Evolutionary conservation across 2,113 vertebrate genomes (phyloP).

Genomic region (Mugil cephalus): DNA sequence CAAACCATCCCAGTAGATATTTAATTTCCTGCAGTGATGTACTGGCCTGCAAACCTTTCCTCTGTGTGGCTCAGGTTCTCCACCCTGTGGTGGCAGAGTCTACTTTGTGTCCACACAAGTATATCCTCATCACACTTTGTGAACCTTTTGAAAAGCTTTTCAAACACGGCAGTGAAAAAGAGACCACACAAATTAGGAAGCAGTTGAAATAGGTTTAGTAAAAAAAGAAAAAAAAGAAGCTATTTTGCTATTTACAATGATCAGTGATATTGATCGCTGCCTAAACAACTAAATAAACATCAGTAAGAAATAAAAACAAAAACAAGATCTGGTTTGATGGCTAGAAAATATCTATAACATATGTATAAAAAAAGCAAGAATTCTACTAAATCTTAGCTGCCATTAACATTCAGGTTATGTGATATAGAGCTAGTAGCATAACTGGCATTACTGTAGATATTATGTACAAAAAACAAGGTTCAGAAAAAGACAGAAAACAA

Average conservation of each 20-base stretch:
- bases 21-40: background rate
- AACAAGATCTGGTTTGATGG: background rate
- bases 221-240: slow-evolving; percentile 27
- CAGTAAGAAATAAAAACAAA: background rate
- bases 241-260: slow-evolving; percentile 42
- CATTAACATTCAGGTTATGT: slow-evolving; percentile 27
- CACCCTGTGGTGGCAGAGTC: slow-evolving; percentile 42
- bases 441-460: background rate
- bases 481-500: background rate
- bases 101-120: background rate
- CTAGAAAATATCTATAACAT: slow-evolving; percentile 3
- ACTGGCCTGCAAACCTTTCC: background rate
- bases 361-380: slow-evolving; percentile 8
- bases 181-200: slow-evolving; percentile 8
- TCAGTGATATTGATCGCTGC: background rate
- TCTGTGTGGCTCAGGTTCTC: slow-evolving; percentile 25
- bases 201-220: slow-evolving; percentile 36
- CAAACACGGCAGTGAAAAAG: background rate
- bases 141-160: background rate
- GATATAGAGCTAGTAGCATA: slow-evolving; percentile 7
- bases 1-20: background rate
- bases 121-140: background rate
- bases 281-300: slow-evolving; percentile 5
- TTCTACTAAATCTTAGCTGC: slow-evolving; percentile 54
- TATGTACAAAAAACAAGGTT: slow-evolving; percentile 16